These are phyloP conservation scores for Pagrus major DNA, from an alignment of 2,113 vertebrate genomes.

Conservation along the genomic window DNA sequence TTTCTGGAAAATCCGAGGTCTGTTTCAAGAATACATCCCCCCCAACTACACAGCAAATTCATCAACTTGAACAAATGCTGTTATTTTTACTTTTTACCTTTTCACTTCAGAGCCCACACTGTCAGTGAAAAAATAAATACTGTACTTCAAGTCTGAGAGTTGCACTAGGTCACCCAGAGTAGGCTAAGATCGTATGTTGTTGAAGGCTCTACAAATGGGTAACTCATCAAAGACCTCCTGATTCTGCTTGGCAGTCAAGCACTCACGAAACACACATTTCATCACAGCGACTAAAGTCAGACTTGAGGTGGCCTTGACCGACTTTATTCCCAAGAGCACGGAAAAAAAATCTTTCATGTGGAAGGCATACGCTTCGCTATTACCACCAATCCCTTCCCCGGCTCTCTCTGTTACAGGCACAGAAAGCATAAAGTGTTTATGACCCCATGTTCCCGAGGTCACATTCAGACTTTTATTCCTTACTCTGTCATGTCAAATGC, in stretches of 20 bases:
- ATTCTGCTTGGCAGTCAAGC: constrained; percentile 61
- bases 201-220: constrained; percentile 59
- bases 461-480: constrained; percentile 73
- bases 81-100: constrained; percentile 32
- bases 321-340: constrained; percentile 57
- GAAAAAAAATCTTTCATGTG: constrained; percentile 68
- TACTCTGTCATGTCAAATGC: constrained; percentile 75
- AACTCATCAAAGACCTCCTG: constrained; percentile 48
- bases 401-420: constrained; percentile 50
- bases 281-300: constrained; percentile 52
- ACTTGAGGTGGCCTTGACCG: constrained; percentile 70
- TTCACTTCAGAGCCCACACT: constrained; percentile 4
- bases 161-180: constrained; percentile 24
- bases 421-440: constrained; percentile 78
- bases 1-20: constrained; percentile 44
- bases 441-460: constrained; percentile 71
- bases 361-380: constrained; percentile 40
- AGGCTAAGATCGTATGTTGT: constrained; percentile 34
- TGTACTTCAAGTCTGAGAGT: constrained; percentile 3
- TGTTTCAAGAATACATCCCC: constrained; percentile 48
- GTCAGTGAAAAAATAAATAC: constrained; percentile 42
- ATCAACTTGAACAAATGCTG: constrained; percentile 40
- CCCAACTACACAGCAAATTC: constrained; percentile 37
- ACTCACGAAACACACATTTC: constrained; percentile 66
- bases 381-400: constrained; percentile 48